Evolutionary conservation across 2,113 vertebrate species (phyloP).

Genomic region (Gorilla gorilla): DNA sequence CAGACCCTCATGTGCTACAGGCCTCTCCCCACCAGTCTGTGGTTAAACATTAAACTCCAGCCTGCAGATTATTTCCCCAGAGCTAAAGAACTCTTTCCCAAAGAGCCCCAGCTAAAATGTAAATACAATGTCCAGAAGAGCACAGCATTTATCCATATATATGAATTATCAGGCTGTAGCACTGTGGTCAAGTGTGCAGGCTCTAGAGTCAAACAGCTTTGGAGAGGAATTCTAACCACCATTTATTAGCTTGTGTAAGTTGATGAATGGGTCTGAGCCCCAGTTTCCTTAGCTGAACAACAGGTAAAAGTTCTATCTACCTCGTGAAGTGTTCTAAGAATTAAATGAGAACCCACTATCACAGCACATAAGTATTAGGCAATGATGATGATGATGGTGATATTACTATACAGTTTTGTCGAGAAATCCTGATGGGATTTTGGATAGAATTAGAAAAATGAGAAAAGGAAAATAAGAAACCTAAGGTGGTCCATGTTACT

Average conservation of each 20-base stretch:
- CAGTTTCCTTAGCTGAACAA: background rate
- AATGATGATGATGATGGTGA: no score
- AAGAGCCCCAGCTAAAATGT: background rate
- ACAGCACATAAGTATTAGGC: background rate
- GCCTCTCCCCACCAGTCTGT: background rate
- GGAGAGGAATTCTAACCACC: background rate
- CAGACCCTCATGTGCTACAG: background rate
- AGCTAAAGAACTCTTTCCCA: background rate
- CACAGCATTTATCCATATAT: no score
- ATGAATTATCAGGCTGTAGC: accelerated
- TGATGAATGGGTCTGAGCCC: background rate
- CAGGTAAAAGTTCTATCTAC: background rate
- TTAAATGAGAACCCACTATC: background rate
- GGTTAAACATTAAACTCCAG: background rate
- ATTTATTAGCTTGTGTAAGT: background rate
- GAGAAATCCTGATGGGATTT: background rate
- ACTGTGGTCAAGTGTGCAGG: background rate
- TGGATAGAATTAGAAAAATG: background rate
- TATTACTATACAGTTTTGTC: accelerated
- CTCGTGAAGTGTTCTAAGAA: background rate
- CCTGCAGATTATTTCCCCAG: background rate
- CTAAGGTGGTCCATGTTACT: background rate
- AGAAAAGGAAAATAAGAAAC: background rate
- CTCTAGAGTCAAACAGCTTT: background rate
- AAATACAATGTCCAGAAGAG: accelerated